phyloP scores from a whole-genome alignment of 2,797 vertebrate species.

The Channallabes apus region DNA sequence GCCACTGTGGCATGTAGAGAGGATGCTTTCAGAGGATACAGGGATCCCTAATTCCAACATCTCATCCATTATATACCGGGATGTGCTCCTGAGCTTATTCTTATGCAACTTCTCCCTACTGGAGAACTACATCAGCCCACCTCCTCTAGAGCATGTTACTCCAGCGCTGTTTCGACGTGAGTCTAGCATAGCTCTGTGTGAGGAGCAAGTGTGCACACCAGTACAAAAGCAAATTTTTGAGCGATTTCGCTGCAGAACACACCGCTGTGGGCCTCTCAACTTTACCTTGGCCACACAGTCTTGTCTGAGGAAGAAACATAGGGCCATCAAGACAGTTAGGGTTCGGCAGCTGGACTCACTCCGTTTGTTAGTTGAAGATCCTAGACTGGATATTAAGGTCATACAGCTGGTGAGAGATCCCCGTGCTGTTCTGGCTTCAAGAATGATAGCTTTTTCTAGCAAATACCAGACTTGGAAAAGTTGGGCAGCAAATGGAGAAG shows the following conservation, averaged over 20 bases:
- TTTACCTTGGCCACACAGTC: constrained; percentile 77
- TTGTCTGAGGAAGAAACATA: constrained; percentile 76
- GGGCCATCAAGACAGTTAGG: constrained; percentile 82
- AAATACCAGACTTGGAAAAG: constrained; percentile 85
- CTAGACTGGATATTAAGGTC: constrained; percentile 77
- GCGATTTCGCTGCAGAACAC: constrained; percentile 80
- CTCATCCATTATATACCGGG: constrained; percentile 79
- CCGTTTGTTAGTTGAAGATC: constrained; percentile 79
- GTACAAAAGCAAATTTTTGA: constrained; percentile 78
- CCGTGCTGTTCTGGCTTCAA: constrained; percentile 82
- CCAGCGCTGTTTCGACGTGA: constrained; percentile 79
- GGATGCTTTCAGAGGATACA: constrained; percentile 72
- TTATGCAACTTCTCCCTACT: constrained; percentile 81
- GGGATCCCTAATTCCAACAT: constrained; percentile 74
- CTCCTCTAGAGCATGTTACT: constrained; percentile 75
- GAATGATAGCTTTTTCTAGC: constrained; percentile 82
- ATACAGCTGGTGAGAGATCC: constrained; percentile 87
- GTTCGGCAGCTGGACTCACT: constrained; percentile 81
- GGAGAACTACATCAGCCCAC: constrained; percentile 79
- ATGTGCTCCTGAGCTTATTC: constrained; percentile 81
- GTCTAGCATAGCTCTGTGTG: constrained; percentile 82
- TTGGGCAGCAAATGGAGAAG: constrained; percentile 76
- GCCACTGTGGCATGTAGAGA: constrained; percentile 85
- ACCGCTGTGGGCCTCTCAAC: constrained; percentile 81
- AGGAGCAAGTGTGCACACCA: constrained; percentile 81